phyloP scores from a whole-genome alignment of 2,113 vertebrate genomes.

The Todiramphus chloris region DNA sequence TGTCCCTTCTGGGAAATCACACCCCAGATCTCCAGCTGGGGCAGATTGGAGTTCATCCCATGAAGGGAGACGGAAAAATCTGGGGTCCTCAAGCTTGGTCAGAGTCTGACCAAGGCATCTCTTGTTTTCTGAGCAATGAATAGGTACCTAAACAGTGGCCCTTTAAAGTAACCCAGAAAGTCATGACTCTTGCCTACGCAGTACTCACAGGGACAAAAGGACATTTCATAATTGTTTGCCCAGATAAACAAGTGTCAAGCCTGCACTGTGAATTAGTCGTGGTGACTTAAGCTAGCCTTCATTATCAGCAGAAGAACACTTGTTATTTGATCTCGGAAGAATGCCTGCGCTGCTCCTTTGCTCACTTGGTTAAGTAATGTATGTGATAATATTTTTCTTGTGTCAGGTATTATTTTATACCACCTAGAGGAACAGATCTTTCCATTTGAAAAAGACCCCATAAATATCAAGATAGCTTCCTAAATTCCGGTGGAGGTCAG shows the following conservation, averaged over 20 bases:
- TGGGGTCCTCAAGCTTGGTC: neutral
- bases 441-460: neutral
- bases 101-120: neutral
- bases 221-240: constrained; percentile 61
- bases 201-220: constrained; percentile 35
- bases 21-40: neutral
- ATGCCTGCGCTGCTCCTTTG: neutral
- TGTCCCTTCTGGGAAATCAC: neutral
- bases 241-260: constrained; percentile 61
- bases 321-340: constrained; percentile 13
- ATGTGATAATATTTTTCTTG: neutral
- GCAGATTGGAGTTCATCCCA: accelerated
- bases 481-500: neutral
- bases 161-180: constrained; percentile 40
- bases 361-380: neutral
- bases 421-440: neutral
- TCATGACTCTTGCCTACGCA: neutral
- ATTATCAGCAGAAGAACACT: constrained; percentile 14
- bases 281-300: constrained; percentile 34
- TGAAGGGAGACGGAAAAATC: neutral
- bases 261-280: constrained; percentile 13
- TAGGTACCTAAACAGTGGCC: constrained; percentile 3
- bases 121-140: neutral
- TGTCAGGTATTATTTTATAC: neutral
- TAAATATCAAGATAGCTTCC: neutral